Evolutionary conservation across 2,888 invertebrate species (phyloP).

Genomic region (Drosophila lutescens): DNA sequence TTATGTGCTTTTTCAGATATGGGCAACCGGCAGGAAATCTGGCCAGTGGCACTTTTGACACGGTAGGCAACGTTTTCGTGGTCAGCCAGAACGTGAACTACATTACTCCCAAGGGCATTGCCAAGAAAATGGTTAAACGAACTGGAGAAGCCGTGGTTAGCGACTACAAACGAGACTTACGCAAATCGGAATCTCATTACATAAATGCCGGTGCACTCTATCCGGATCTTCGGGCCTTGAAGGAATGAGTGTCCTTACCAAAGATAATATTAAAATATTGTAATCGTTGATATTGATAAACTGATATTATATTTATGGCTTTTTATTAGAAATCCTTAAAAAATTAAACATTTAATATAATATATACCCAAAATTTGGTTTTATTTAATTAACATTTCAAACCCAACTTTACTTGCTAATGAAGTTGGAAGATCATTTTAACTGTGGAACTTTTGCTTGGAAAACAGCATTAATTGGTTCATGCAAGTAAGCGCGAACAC

Average conservation of each 20-base stretch:
- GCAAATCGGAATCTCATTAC: slow-evolving; percentile 70
- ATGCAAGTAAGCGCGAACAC: too few relatives aligned
- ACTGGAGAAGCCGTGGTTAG: slow-evolving; percentile 86
- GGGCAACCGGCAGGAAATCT: slow-evolving; percentile 88
- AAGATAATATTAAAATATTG: slow-evolving; percentile 6
- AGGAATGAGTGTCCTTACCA: slow-evolving; percentile 47
- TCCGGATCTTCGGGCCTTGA: slow-evolving; percentile 80
- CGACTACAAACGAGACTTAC: slow-evolving; percentile 81
- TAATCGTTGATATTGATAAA: neutral
- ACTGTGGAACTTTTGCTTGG: too few relatives aligned
- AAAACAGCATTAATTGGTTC: too few relatives aligned
- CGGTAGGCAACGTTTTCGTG: slow-evolving; percentile 89
- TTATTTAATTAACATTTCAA: too few relatives aligned
- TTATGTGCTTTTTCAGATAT: slow-evolving; percentile 85
- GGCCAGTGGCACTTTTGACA: slow-evolving; percentile 88
- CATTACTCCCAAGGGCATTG: slow-evolving; percentile 88
- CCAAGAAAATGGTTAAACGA: slow-evolving; percentile 87
- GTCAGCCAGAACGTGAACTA: slow-evolving; percentile 88
- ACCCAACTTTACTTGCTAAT: too few relatives aligned
- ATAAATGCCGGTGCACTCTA: slow-evolving; percentile 81
- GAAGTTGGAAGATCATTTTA: too few relatives aligned
- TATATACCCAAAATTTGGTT: too few relatives aligned
- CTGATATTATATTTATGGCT: slow-evolving; percentile 12
- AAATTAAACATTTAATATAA: too few relatives aligned
- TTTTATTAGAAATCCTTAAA: neutral